phyloP scores from a whole-genome alignment of 2,797 vertebrate genomes.

The Heteromormyrus szaboi region DNA sequence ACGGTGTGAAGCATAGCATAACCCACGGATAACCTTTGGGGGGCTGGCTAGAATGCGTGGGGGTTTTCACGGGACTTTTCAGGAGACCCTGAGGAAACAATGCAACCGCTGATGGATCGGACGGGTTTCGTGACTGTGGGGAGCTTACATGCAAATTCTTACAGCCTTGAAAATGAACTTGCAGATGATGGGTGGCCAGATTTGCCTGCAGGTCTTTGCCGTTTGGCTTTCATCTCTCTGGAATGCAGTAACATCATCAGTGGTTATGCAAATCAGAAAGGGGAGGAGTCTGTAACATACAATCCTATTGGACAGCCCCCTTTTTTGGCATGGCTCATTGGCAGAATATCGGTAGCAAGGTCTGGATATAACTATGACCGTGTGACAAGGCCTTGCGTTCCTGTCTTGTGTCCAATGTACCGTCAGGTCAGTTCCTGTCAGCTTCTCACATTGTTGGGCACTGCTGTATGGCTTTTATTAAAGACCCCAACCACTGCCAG shows the following conservation, averaged over 20 bases:
- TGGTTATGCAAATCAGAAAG: neutral
- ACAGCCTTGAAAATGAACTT: constrained; percentile 2
- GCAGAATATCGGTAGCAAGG: neutral
- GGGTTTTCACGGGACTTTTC: neutral
- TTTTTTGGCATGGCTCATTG: neutral
- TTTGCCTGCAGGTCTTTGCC: neutral
- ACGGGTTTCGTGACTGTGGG: neutral
- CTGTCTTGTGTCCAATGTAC: neutral
- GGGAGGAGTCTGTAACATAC: constrained; percentile 3
- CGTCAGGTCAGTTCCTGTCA: neutral
- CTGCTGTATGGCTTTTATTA: constrained; percentile 1
- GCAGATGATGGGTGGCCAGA: neutral
- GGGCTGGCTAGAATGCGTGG: neutral
- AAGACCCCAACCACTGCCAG: neutral
- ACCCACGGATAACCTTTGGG: neutral
- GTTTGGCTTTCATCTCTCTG: neutral
- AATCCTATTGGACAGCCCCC: neutral
- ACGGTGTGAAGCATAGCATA: neutral
- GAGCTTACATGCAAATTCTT: neutral
- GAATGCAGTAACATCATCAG: constrained; percentile 5
- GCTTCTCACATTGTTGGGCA: neutral
- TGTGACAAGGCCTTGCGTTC: neutral
- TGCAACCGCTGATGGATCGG: neutral
- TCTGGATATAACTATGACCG: neutral
- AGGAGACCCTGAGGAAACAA: neutral